A percentile compares a stretch with the other conserved stretches of the same genome.
Conservation (phyloP, 1,140 invertebrate species). For the Aleiodes sp. region DNA sequence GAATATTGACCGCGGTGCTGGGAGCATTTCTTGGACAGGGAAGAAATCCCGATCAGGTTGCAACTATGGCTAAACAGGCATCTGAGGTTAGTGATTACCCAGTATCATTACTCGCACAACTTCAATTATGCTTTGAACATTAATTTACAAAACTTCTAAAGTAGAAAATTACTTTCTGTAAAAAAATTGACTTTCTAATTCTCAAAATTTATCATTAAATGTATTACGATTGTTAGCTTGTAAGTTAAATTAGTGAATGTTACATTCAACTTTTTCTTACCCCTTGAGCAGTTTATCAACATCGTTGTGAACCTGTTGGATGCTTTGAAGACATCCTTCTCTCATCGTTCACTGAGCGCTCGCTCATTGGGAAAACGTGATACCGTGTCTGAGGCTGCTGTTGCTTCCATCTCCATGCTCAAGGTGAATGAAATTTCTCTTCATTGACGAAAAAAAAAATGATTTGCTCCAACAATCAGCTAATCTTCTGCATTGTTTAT, state of each 20-base stretch:
- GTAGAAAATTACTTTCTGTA: neutral
- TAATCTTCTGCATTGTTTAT: neutral
- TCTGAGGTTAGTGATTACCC: constrained; percentile 80
- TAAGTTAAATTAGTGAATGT: neutral
- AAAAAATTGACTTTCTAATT: neutral
- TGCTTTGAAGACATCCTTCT: constrained; percentile 89
- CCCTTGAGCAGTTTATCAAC: constrained; percentile 81
- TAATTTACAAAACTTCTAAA: neutral
- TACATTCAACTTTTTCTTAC: constrained; percentile 16
- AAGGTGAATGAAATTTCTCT: constrained; percentile 70
- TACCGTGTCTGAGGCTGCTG: constrained; percentile 84
- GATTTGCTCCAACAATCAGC: too few relatives aligned
- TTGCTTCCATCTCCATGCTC: constrained; percentile 85
- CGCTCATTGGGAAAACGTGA: constrained; percentile 85
- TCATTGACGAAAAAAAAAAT: neutral
- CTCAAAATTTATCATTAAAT: neutral
- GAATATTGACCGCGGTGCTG: constrained; percentile 88
- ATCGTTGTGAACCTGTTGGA: constrained; percentile 90
- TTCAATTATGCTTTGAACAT: neutral
- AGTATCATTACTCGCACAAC: neutral
- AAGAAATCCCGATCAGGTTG: constrained; percentile 87
- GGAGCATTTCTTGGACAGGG: constrained; percentile 83
- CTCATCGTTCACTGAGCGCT: constrained; percentile 83
- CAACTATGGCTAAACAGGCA: constrained; percentile 91
- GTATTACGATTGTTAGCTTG: neutral